A percentile compares a stretch with the other conserved stretches of the same genome.
phyloP scores from a whole-genome alignment of 2,113 vertebrate genomes.

The Collichthys lucidus region DNA sequence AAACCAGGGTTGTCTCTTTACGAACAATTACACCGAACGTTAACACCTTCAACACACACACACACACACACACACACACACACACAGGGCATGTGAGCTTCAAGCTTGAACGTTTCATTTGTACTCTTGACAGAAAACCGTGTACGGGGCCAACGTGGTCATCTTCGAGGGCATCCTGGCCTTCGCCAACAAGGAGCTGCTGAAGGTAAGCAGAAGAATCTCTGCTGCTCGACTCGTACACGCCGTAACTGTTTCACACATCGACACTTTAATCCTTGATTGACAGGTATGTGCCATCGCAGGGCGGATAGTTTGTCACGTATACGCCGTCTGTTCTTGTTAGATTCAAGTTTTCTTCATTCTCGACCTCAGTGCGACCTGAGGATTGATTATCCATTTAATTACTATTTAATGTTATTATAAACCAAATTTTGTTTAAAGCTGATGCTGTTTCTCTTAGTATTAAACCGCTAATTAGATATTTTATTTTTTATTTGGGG shows the following conservation, averaged over 20 bases:
- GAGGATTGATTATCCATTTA: no score
- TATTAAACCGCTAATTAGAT: neutral
- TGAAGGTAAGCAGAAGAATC: constrained; percentile 85
- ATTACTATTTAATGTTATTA: neutral
- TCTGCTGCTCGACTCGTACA: neutral
- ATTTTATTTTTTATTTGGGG: neutral
- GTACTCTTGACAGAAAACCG: constrained; percentile 85
- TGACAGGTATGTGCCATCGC: no score
- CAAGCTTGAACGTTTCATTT: neutral
- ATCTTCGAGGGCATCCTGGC: constrained; percentile 93
- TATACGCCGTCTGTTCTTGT: no score
- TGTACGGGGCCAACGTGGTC: constrained; percentile 93
- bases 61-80: no score
- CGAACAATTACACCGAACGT: no score
- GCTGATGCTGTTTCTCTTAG: neutral
- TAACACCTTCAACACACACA: no score
- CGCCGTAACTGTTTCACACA: neutral
- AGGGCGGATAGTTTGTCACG: no score
- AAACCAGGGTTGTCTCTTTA: neutral
- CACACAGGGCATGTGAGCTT: neutral
- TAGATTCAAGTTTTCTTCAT: no score
- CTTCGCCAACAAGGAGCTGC: constrained; percentile 92
- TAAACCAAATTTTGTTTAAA: no score
- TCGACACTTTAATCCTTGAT: no score
- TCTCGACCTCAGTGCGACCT: no score